Conservation (phyloP, 2,113 vertebrate species). For the Mystacornis crossleyi region DNA sequence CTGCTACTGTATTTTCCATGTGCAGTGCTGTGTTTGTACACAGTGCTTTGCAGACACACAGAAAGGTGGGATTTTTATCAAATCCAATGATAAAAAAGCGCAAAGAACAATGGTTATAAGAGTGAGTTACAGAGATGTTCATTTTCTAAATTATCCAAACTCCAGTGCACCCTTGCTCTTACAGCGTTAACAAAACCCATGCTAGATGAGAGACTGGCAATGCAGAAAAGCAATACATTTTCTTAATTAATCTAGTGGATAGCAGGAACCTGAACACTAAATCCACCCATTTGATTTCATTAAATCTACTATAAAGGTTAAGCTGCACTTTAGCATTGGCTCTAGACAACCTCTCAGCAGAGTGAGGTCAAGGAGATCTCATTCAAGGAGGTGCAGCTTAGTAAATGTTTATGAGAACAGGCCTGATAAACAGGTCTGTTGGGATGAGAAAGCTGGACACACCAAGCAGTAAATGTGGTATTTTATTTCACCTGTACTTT, state of each 20-base stretch:
- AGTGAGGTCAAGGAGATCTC: neutral
- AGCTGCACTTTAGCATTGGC: constrained; percentile 42
- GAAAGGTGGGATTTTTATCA: neutral
- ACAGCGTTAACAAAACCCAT: neutral
- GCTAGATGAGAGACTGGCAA: neutral
- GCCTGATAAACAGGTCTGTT: neutral
- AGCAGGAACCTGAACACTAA: constrained; percentile 42
- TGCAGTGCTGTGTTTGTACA: neutral
- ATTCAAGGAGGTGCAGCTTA: neutral
- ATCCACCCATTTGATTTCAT: constrained; percentile 58
- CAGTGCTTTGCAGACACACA: neutral
- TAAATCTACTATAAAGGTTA: constrained; percentile 44
- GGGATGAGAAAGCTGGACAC: neutral
- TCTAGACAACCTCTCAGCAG: constrained; percentile 1
- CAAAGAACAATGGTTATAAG: neutral
- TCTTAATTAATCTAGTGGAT: constrained; percentile 59
- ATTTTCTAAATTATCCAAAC: neutral
- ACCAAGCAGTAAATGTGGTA: neutral
- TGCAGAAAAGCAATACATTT: constrained; percentile 54
- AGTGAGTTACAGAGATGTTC: neutral
- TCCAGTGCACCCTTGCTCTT: neutral
- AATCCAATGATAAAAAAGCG: neutral
- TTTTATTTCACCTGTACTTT: neutral
- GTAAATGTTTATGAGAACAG: neutral
- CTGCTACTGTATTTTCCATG: neutral